Percentiles rank a stretch among this genome's conserved stretches.
phyloP scores from a whole-genome alignment of 2,888 invertebrate genomes.

The Agrochola litura region DNA sequence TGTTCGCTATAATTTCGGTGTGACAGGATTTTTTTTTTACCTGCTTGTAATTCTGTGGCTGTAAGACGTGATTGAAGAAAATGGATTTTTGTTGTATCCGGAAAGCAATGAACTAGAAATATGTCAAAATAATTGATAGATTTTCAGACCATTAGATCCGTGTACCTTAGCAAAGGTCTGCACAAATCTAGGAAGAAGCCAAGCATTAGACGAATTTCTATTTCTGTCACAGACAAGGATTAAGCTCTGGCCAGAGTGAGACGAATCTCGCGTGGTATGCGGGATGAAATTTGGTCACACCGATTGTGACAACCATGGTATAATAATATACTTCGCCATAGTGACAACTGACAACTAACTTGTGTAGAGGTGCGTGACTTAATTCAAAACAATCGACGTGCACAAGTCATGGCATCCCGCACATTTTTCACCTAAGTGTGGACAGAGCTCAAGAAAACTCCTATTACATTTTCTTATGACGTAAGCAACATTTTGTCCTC shows the following conservation, averaged over 20 bases:
- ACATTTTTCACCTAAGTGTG: neutral
- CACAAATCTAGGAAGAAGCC: neutral
- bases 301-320: neutral
- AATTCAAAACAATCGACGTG: neutral
- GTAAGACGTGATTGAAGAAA: constrained; percentile 31
- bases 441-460: neutral
- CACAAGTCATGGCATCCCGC: neutral
- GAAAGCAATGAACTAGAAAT: constrained; percentile 36
- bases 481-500: neutral
- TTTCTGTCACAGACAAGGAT: neutral
- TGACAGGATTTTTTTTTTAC: neutral
- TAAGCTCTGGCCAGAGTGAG: neutral
- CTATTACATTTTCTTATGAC: neutral
- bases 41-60: constrained; percentile 31
- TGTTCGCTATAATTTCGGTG: neutral
- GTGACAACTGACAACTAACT: too few relatives aligned
- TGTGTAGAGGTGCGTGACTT: neutral
- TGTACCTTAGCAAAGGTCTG: neutral
- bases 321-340: too few relatives aligned
- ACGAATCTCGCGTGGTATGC: neutral
- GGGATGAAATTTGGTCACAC: neutral
- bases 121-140: constrained; percentile 24
- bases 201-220: neutral
- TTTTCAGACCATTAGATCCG: constrained; percentile 4
- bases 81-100: constrained; percentile 38